Conservation (phyloP, 2,888 invertebrate genomes). For the Oligia strigilis region DNA sequence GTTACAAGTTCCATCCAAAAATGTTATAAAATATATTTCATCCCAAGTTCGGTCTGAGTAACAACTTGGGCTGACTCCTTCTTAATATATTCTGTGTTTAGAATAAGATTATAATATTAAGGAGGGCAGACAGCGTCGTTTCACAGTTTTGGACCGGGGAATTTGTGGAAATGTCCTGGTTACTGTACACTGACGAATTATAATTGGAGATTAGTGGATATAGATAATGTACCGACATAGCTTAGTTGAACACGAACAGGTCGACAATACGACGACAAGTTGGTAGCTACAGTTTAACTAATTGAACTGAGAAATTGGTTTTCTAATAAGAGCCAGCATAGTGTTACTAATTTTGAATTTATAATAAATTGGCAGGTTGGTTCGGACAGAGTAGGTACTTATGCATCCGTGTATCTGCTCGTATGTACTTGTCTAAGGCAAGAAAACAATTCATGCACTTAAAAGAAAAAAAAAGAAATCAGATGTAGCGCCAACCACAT, state of each 20-base stretch:
- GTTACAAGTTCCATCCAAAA: constrained; percentile 48
- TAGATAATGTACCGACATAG: constrained; percentile 60
- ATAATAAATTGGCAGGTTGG: not conserved
- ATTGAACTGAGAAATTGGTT: constrained; percentile 54
- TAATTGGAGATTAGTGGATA: constrained; percentile 82
- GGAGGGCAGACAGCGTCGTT: constrained; percentile 74
- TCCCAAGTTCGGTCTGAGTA: constrained; percentile 56
- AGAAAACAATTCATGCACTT: not conserved
- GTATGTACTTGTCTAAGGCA: not conserved
- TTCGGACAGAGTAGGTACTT: not conserved
- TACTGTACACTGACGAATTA: constrained; percentile 81
- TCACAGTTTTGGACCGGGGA: constrained; percentile 72
- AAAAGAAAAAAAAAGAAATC: constrained; percentile 22
- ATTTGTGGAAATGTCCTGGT: constrained; percentile 76
- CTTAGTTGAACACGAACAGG: constrained; percentile 50
- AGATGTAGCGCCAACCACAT: constrained; percentile 27
- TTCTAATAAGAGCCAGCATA: constrained; percentile 20
- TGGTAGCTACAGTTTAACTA: constrained; percentile 50
- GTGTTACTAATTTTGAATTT: constrained; percentile 1
- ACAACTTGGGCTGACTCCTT: constrained; percentile 74
- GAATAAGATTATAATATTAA: constrained; percentile 90
- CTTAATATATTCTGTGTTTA: constrained; percentile 89
- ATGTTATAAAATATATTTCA: constrained; percentile 52
- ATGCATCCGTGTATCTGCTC: too few species aligned
- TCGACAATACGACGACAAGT: constrained; percentile 48